These are phyloP conservation scores for Falco novaeseelandiae DNA, from an alignment of 2,797 vertebrate species.

Conservation along the genomic window DNA sequence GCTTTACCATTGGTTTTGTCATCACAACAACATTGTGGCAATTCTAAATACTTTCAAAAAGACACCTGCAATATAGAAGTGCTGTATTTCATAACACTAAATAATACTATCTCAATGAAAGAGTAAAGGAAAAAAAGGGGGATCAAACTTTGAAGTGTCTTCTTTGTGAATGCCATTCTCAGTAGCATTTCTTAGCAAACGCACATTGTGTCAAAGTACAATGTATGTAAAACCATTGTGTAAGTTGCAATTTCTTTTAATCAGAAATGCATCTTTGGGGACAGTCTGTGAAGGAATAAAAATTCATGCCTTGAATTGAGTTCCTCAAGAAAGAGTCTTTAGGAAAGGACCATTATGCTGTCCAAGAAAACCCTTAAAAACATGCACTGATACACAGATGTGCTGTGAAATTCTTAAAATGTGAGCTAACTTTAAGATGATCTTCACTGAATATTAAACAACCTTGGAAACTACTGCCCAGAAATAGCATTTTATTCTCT, in stretches of 20 bases:
- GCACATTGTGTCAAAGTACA: rapidly evolving
- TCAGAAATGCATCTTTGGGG: background rate
- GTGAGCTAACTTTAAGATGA: background rate
- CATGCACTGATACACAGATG: background rate
- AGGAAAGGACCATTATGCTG: background rate
- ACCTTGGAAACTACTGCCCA: background rate
- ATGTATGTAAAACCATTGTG: background rate
- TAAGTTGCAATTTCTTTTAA: background rate
- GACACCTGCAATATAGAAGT: background rate
- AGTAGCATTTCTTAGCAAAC: background rate
- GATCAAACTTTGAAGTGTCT: background rate
- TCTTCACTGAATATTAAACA: slow-evolving; percentile 31
- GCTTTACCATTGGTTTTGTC: background rate
- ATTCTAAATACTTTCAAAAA: background rate
- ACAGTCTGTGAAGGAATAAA: background rate
- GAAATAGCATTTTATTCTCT: background rate
- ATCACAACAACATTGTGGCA: background rate
- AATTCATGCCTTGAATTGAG: background rate
- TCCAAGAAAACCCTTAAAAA: background rate
- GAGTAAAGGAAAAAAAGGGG: background rate
- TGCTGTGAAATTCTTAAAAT: slow-evolving; percentile 35
- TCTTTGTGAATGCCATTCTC: background rate
- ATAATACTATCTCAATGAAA: background rate
- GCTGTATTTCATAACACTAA: background rate
- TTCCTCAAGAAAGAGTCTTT: background rate